Evolutionary conservation across 2,797 vertebrate species (phyloP).

Genomic region (Phoebastria nigripes): DNA sequence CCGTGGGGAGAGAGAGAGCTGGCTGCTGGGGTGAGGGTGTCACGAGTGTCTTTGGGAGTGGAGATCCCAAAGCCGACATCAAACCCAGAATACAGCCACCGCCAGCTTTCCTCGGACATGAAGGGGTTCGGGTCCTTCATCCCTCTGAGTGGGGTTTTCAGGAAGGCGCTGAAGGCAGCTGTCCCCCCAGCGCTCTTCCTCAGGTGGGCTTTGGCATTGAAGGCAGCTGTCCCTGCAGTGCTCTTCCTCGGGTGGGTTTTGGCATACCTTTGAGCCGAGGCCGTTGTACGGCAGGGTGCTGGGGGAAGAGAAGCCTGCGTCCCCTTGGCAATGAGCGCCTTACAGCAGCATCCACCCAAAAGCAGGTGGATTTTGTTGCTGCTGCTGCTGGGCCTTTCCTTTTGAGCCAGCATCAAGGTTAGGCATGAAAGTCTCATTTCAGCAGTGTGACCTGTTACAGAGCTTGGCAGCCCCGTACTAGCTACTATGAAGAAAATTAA

Average conservation of each 20-base stretch:
- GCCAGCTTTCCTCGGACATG: accelerated
- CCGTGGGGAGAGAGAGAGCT: background rate
- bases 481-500: no score
- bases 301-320: accelerated
- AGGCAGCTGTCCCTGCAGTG: background rate
- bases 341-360: accelerated
- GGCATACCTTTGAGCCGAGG: background rate
- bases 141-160: accelerated
- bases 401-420: background rate
- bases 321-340: background rate
- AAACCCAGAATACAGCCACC: accelerated
- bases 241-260: background rate
- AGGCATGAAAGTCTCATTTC: background rate
- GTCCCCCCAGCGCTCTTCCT: no score
- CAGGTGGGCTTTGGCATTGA: background rate
- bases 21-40: background rate
- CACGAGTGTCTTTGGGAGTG: accelerated
- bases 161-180: background rate
- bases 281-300: accelerated
- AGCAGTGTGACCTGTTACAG: background rate
- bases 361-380: background rate
- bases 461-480: background rate
- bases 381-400: background rate
- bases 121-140: no score
- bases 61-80: background rate